phyloP scores from a whole-genome alignment of 2,797 vertebrate genomes.

The Lagorchestes hirsutus region DNA sequence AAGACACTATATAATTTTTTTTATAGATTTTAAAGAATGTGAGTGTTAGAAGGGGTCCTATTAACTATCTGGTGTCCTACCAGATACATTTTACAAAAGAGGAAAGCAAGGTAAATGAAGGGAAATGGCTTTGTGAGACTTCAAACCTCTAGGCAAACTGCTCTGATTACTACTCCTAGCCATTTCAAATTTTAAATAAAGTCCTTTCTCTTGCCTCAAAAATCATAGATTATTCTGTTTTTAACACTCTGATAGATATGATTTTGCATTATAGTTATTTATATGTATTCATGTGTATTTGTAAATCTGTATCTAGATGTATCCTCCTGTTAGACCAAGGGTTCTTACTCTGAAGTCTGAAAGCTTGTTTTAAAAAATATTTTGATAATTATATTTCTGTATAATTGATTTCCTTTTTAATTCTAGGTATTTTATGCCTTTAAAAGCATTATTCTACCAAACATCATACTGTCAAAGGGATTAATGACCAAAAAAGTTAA shows the following conservation, averaged over 20 bases:
- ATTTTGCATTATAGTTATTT: neutral
- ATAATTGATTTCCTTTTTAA: neutral
- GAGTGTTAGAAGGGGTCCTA: too few relatives aligned
- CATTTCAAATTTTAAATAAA: too few relatives aligned
- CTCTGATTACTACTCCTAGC: too few relatives aligned
- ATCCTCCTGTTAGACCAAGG: neutral
- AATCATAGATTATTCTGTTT: neutral
- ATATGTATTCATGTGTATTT: neutral
- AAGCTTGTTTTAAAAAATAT: too few relatives aligned
- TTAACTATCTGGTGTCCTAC: neutral
- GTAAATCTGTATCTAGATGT: neutral
- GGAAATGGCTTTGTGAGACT: too few relatives aligned
- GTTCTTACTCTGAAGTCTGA: neutral
- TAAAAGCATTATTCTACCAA: neutral
- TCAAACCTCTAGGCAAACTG: too few relatives aligned
- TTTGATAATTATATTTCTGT: too few relatives aligned
- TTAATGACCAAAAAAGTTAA: neutral
- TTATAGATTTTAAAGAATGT: too few relatives aligned
- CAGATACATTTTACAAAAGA: neutral
- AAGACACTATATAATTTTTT: neutral
- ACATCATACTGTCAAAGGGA: neutral
- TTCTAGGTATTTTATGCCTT: neutral
- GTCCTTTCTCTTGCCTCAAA: too few relatives aligned
- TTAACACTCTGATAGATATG: neutral
- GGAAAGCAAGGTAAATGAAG: fast-evolving